Percentiles rank a stretch among this genome's conserved stretches.
Evolutionary conservation across 2,113 vertebrate genomes (phyloP).

Genomic region (Setophaga petechia): DNA sequence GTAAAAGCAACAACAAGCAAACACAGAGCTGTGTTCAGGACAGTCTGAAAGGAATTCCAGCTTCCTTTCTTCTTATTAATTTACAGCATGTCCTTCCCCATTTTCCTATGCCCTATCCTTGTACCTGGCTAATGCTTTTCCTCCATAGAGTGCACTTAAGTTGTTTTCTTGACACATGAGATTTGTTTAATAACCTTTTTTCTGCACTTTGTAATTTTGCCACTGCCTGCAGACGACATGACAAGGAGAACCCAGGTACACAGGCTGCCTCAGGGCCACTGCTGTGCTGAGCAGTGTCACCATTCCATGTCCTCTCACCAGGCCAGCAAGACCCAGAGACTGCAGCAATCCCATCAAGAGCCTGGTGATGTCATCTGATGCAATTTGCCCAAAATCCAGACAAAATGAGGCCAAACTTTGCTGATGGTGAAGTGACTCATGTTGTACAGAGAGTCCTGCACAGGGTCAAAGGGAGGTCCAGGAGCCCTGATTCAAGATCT

Average conservation of each 20-base stretch:
- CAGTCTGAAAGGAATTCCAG: background rate
- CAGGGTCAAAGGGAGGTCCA: background rate
- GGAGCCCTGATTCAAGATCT: conserved; percentile 12
- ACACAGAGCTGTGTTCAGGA: background rate
- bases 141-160: background rate
- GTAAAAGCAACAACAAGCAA: conserved; percentile 47
- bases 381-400: background rate
- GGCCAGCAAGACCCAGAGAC: background rate
- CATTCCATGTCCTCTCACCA: background rate
- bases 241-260: background rate
- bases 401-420: background rate
- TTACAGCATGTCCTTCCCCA: background rate
- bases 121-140: background rate
- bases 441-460: background rate
- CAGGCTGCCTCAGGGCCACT: background rate
- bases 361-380: background rate
- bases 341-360: background rate
- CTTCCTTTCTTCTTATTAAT: background rate
- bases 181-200: background rate
- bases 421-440: conserved; percentile 36
- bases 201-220: background rate
- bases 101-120: background rate
- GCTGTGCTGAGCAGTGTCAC: background rate
- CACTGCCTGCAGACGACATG: background rate
- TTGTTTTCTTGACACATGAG: background rate